phyloP scores from a whole-genome alignment of 2,797 vertebrate genomes.

The Fistularia tabacaria region DNA sequence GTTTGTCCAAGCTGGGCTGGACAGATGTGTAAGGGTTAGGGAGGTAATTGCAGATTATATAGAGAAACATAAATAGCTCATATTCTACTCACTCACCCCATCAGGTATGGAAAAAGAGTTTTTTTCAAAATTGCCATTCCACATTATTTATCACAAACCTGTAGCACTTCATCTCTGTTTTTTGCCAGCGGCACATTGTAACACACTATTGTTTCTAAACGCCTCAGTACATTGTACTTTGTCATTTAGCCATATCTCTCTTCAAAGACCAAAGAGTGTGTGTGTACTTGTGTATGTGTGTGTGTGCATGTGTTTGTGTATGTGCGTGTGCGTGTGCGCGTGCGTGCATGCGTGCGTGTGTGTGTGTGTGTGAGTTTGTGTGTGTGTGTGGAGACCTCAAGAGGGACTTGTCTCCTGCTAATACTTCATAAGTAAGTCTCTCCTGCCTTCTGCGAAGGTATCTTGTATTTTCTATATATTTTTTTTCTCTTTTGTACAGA shows the following conservation, averaged over 20 bases:
- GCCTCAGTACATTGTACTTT: conserved; percentile 47
- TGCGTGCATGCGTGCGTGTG: conserved; percentile 19
- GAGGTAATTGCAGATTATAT: conserved; percentile 51
- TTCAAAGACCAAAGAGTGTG: conserved; percentile 67
- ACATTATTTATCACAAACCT: conserved; percentile 66
- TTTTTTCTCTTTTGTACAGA: conserved; percentile 86
- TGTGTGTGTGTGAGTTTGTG: conserved; percentile 30
- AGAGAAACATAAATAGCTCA: conserved; percentile 48
- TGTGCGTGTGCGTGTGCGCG: conserved; percentile 20
- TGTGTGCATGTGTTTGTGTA: conserved; percentile 32
- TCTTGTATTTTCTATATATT: conserved; percentile 40
- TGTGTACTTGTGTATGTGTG: conserved; percentile 18
- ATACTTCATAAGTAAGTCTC: conserved; percentile 98
- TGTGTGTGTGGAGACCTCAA: conserved; percentile 51
- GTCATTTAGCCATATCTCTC: conserved; percentile 62
- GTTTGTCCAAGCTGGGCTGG: conserved; percentile 81
- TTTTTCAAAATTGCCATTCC: conserved; percentile 48
- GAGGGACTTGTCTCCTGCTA: conserved; percentile 77
- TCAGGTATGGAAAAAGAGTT: conserved; percentile 72
- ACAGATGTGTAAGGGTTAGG: conserved; percentile 43
- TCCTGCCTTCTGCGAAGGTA: conserved; percentile 92
- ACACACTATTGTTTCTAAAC: conserved; percentile 51
- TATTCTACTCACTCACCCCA: conserved; percentile 61
- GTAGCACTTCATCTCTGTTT: conserved; percentile 65
- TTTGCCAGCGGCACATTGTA: conserved; percentile 64